These are phyloP conservation scores for Scaptomyza polygonia DNA, from an alignment of 2,888 invertebrate genomes.

Conservation along the genomic window DNA sequence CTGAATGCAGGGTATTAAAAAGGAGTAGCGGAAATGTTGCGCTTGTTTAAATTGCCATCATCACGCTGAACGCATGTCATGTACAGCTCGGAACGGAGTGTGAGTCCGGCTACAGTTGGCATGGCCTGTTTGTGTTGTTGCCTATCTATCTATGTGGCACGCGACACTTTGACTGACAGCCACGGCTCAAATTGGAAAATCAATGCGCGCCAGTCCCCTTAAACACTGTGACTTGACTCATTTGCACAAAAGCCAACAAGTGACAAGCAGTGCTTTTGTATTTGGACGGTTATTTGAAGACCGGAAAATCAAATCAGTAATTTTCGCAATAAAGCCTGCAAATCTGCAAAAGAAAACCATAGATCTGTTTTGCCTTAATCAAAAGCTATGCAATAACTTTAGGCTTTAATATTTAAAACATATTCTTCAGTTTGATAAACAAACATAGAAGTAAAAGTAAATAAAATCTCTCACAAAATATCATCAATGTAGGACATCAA, in stretches of 20 bases:
- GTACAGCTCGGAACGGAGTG: slow-evolving; percentile 25
- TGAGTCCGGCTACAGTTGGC: not conserved
- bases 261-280: slow-evolving; percentile 9
- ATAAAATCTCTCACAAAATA: not conserved
- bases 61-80: slow-evolving; percentile 74
- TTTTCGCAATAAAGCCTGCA: not conserved
- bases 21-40: slow-evolving; percentile 41
- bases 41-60: slow-evolving; percentile 78
- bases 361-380: not conserved
- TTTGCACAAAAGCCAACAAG: slow-evolving; percentile 43
- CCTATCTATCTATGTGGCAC: slow-evolving; percentile 42
- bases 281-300: slow-evolving; percentile 1
- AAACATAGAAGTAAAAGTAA: not conserved
- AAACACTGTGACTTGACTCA: slow-evolving; percentile 50
- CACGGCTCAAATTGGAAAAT: slow-evolving; percentile 67
- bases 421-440: not conserved
- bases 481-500: slow-evolving; percentile 5
- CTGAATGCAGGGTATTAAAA: slow-evolving; percentile 10
- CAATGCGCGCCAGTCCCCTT: slow-evolving; percentile 52
- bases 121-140: slow-evolving; percentile 21
- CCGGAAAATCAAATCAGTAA: not conserved
- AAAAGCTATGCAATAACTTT: no score
- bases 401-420: not conserved
- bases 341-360: not conserved
- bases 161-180: slow-evolving; percentile 74